A percentile compares a stretch with the other conserved stretches of the same genome.
Evolutionary conservation across 2,113 vertebrate genomes (phyloP).

Genomic region (Sebastes schlegelii): DNA sequence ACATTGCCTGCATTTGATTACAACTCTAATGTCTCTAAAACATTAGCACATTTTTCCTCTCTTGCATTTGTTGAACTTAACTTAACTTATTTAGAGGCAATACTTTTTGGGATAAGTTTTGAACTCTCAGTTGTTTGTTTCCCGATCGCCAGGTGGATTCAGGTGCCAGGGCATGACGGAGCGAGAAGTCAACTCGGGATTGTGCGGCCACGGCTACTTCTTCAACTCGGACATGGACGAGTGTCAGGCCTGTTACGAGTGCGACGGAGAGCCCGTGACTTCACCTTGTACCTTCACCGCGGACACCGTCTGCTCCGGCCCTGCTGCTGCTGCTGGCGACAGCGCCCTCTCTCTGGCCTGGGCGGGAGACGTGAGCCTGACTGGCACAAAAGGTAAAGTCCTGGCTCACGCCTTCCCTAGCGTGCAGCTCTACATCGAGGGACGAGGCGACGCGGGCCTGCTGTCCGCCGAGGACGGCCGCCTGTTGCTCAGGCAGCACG

Average conservation of each 20-base stretch:
- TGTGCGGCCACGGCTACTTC: slow-evolving; percentile 88
- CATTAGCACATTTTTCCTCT: background rate
- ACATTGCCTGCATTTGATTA: background rate
- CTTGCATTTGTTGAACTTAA: background rate
- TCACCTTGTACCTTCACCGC: slow-evolving; percentile 83
- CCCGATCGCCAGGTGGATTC: slow-evolving; percentile 86
- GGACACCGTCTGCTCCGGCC: slow-evolving; percentile 86
- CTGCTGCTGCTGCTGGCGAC: slow-evolving; percentile 75
- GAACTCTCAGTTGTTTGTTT: background rate
- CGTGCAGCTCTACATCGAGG: slow-evolving; percentile 84
- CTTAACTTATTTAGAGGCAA: no score
- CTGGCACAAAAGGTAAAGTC: slow-evolving; percentile 53
- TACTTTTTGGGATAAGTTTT: background rate
- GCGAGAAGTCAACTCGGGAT: slow-evolving; percentile 82
- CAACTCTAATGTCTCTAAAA: background rate
- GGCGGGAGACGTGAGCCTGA: slow-evolving; percentile 80
- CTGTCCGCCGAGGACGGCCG: slow-evolving; percentile 76
- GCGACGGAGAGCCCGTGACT: slow-evolving; percentile 81
- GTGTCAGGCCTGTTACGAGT: slow-evolving; percentile 88
- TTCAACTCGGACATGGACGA: slow-evolving; percentile 88
- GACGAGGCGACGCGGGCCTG: slow-evolving; percentile 70
- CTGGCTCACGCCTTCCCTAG: slow-evolving; percentile 78
- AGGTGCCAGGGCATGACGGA: slow-evolving; percentile 88
- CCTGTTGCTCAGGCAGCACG: slow-evolving; percentile 85
- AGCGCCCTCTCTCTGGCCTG: slow-evolving; percentile 85